Base-by-base conservation (phyloP, 2,888 invertebrate species). In the Parthenolecanium corni region DNA sequence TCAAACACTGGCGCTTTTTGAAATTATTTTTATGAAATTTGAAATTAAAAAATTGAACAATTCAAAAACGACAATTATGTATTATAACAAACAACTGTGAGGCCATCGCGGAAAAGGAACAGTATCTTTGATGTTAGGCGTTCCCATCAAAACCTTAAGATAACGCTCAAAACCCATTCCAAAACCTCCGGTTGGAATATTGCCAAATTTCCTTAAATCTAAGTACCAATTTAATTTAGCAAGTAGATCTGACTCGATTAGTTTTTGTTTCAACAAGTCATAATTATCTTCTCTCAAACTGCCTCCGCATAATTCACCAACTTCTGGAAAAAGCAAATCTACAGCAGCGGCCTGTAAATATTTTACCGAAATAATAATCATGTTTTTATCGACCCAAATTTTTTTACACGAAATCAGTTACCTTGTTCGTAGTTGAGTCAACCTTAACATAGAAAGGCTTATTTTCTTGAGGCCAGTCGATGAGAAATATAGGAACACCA, bases 251-350 rank as follows among this genome's bases (percentile, higher is more conserved):
- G 68, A 42, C 36, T 67, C 24, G 36, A 69, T 65, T 47, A 88
- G 72, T 72, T 82, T 82, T 1, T 72, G 67, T 68, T 79, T 76
- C 23, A 94, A 76, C 58, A 76, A 77, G 0, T 80, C 76, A 66
- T 82, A 83, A 74, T 84, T 74, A 69, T 85, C 81, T 75, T 97
- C 96, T 69, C 98, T 84, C 14, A 99, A 77, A 75, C 95, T 91
- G 1, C 98, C 98, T 4, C 98, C 98, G 61, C 87, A 86, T 20
- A 98, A 76, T 77, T 99, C 98, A 0, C 98, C 98, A 20, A 96
- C 87, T 40, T 79, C 77, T 2, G 96, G 91, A 64, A 84, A 84
- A 18, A 98, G 75, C 0, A 98, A 79, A 74, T 98, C 98, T 68
- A 97, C 78, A 11, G 89, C 89, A 66, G 83, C 80, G 1, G 85